phyloP scores from a whole-genome alignment of 2,113 vertebrate genomes.

The Eclectus roratus region DNA sequence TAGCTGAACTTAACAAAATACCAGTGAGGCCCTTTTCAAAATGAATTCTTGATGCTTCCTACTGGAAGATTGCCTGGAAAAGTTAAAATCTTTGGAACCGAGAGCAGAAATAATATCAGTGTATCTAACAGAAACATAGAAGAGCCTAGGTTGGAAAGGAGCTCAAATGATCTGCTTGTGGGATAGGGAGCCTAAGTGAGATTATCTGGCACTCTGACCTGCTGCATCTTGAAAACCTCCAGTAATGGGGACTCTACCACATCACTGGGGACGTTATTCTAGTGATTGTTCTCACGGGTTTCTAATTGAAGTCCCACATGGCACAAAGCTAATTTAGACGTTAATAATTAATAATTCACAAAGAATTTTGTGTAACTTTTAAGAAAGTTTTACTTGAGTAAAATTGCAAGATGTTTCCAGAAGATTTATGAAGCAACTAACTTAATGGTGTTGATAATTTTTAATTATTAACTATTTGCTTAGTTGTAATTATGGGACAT shows the following conservation, averaged over 20 bases:
- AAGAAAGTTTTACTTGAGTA: not conserved
- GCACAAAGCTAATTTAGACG: not conserved
- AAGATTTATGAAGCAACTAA: not conserved
- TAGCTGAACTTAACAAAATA: constrained; percentile 43
- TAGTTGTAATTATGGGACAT: not conserved
- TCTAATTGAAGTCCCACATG: not conserved
- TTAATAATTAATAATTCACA: not conserved
- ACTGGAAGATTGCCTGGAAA: not conserved
- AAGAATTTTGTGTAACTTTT: not conserved
- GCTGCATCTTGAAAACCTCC: not conserved
- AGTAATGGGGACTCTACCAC: not conserved
- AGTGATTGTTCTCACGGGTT: not conserved
- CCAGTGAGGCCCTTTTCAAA: constrained; percentile 6
- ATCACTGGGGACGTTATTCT: not conserved
- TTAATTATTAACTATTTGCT: not conserved
- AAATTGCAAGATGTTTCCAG: not conserved
- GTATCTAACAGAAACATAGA: not conserved
- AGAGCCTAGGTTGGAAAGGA: not conserved
- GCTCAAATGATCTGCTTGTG: not conserved
- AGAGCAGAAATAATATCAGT: not conserved
- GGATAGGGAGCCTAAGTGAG: not conserved
- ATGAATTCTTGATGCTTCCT: not conserved
- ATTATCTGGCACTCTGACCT: not conserved
- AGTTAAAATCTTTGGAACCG: not conserved
- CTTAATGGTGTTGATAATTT: not conserved